A percentile compares a stretch with the other conserved stretches of the same genome.
phyloP scores from a whole-genome alignment of 2,888 invertebrate genomes.

The Blastobasis adustella region DNA sequence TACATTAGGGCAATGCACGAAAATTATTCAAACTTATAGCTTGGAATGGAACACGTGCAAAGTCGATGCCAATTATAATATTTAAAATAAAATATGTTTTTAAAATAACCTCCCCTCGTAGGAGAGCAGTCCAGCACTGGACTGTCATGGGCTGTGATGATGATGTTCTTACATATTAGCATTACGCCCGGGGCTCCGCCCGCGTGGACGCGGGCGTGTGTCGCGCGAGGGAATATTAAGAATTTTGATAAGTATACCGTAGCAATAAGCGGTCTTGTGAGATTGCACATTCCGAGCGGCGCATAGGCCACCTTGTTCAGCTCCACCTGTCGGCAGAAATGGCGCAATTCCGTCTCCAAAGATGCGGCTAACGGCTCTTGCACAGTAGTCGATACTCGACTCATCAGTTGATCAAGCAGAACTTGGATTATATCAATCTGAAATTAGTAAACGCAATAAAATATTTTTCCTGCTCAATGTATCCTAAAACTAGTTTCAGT shows the following conservation, averaged over 20 bases:
- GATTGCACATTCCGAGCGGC: constrained; percentile 52
- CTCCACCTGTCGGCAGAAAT: constrained; percentile 51
- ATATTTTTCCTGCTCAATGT: neutral
- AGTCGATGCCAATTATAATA: too few relatives aligned
- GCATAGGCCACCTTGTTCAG: constrained; percentile 53
- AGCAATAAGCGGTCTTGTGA: constrained; percentile 52
- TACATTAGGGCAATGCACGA: too few relatives aligned
- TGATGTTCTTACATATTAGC: too few relatives aligned
- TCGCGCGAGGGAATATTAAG: too few relatives aligned
- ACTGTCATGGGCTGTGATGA: too few relatives aligned
- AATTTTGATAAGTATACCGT: constrained; percentile 31
- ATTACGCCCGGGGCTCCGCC: too few relatives aligned
- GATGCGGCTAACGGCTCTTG: constrained; percentile 11
- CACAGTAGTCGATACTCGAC: constrained; percentile 31
- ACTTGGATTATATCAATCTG: constrained; percentile 21
- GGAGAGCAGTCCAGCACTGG: too few relatives aligned
- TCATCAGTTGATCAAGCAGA: constrained; percentile 19
- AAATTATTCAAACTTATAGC: too few relatives aligned
- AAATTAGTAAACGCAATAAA: constrained; percentile 1
- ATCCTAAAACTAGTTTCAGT: neutral
- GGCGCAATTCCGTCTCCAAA: constrained; percentile 41
- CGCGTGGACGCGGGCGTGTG: too few relatives aligned
- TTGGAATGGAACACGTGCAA: too few relatives aligned
- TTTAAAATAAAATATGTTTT: too few relatives aligned
- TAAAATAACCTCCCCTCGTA: too few relatives aligned